Percentiles rank a stretch among this genome's conserved stretches.
phyloP scores from a whole-genome alignment of 2,113 vertebrate species.

The Psophia crepitans region DNA sequence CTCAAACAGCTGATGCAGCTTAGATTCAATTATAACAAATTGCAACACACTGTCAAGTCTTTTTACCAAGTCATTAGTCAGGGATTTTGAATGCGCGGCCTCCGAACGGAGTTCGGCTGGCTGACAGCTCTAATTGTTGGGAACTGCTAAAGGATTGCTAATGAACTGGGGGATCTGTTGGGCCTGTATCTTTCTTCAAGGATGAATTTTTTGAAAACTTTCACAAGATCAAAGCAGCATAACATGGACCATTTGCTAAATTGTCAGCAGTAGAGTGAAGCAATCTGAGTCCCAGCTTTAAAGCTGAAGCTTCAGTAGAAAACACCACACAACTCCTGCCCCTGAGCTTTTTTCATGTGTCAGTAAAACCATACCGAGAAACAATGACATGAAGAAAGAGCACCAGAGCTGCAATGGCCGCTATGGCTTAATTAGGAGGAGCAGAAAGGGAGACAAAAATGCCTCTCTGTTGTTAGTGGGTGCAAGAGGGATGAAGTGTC shows the following conservation, averaged over 20 bases:
- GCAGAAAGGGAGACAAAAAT: background rate
- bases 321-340: conserved; percentile 44
- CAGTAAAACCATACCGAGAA: conserved; percentile 67
- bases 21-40: conserved; percentile 87
- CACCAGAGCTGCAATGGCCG: background rate
- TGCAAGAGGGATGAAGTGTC: background rate
- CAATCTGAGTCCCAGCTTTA: conserved; percentile 64
- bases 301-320: conserved; percentile 61
- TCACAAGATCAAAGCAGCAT: conserved; percentile 80
- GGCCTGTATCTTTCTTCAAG: conserved; percentile 75
- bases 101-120: conserved; percentile 58
- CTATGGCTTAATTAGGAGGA: conserved; percentile 62
- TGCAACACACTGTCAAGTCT: conserved; percentile 83
- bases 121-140: conserved; percentile 85
- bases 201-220: conserved; percentile 80
- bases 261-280: conserved; percentile 74
- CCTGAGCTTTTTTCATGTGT: conserved; percentile 69
- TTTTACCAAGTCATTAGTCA: conserved; percentile 89
- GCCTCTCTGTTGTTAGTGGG: background rate
- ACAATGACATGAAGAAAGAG: conserved; percentile 45
- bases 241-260: conserved; percentile 78
- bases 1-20: conserved; percentile 86
- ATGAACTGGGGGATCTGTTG: conserved; percentile 82
- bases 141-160: conserved; percentile 84
- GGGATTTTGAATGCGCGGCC: conserved; percentile 73